Evolutionary conservation across 2,113 vertebrate genomes (phyloP).

Genomic region (Cairina moschata): DNA sequence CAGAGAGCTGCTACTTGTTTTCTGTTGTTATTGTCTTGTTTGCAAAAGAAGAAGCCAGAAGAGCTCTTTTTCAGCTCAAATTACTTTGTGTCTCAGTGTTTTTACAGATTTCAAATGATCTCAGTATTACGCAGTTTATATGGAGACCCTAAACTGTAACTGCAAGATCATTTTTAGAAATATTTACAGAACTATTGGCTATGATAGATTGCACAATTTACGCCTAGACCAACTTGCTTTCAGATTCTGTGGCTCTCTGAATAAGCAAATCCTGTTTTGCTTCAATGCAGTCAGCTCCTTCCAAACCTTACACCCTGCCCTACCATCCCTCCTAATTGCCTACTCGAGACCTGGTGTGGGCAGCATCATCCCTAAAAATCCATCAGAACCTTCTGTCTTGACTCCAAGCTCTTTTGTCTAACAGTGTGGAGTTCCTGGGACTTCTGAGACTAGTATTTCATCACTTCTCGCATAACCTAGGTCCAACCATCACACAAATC

Average conservation of each 20-base stretch:
- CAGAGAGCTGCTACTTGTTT: conserved; percentile 50
- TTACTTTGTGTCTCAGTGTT: not conserved
- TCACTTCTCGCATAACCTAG: not conserved
- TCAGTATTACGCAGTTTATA: not conserved
- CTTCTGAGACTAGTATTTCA: not conserved
- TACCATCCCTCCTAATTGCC: not conserved
- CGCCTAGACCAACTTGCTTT: not conserved
- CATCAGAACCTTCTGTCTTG: not conserved
- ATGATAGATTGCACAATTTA: not conserved
- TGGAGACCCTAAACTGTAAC: not conserved
- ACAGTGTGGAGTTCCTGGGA: not conserved
- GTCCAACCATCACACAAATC: not conserved
- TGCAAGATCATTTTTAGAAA: not conserved
- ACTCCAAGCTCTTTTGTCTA: not conserved
- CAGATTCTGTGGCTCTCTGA: not conserved
- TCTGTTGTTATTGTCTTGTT: conserved; percentile 7
- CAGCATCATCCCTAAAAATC: not conserved
- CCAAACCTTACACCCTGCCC: not conserved
- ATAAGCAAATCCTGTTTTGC: not conserved
- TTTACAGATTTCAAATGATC: not conserved
- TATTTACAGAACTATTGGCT: not conserved
- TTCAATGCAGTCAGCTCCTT: not conserved
- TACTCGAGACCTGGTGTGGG: not conserved
- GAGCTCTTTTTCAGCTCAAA: conserved; percentile 32
- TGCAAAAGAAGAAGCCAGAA: conserved; percentile 34